A percentile compares a stretch with the other conserved stretches of the same genome.
These are phyloP conservation scores for Nymphalis io DNA, from an alignment of 1,140 invertebrate species.

Conservation along the genomic window DNA sequence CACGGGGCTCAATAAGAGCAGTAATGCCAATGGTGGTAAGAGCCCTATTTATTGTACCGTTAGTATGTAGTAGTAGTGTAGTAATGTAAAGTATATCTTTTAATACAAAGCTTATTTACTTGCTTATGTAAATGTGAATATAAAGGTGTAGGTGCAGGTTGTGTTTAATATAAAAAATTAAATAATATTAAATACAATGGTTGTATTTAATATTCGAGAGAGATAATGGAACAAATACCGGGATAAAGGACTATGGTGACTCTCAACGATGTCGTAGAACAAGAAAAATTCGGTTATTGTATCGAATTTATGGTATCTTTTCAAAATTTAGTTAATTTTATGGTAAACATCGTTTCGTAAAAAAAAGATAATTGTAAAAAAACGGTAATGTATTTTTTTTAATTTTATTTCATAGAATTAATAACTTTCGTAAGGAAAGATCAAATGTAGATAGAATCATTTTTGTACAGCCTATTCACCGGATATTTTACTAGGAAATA, in stretches of 20 bases:
- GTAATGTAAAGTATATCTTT: not conserved
- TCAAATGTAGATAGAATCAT: not conserved
- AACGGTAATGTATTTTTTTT: too few species aligned
- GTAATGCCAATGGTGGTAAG: too few species aligned
- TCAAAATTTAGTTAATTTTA: too few species aligned
- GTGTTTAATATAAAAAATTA: slow-evolving; percentile 78
- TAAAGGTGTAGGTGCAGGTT: not conserved
- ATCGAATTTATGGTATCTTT: too few species aligned
- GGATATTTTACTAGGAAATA: not conserved
- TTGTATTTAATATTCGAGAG: slow-evolving; percentile 71
- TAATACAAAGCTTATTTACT: not conserved
- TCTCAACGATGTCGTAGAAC: slow-evolving; percentile 39
- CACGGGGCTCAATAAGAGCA: too few species aligned
- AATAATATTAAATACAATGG: slow-evolving; percentile 50
- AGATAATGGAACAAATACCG: slow-evolving; percentile 55
- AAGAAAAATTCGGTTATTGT: too few species aligned
- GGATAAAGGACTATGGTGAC: slow-evolving; percentile 52
- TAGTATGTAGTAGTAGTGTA: too few species aligned
- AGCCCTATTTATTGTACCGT: too few species aligned
- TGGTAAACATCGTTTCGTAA: too few species aligned
- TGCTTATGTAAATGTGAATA: not conserved
- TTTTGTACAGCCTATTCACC: not conserved
- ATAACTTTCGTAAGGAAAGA: too few species aligned
- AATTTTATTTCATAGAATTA: too few species aligned
- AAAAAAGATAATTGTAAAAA: too few species aligned